These are phyloP conservation scores for Pammene fasciana DNA, from an alignment of 2,888 invertebrate species.

Conservation along the genomic window DNA sequence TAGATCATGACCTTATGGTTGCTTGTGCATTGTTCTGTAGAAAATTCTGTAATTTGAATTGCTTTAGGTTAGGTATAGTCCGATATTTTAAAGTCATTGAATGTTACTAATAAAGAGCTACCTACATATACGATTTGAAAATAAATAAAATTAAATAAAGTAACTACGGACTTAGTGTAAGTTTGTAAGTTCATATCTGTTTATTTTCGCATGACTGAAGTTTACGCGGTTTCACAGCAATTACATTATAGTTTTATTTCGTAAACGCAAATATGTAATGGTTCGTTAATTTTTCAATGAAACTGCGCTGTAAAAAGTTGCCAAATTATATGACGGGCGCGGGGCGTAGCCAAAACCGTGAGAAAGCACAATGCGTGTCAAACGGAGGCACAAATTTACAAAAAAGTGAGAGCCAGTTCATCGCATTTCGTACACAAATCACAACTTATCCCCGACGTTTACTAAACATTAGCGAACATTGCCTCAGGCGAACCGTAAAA, in stretches of 20 bases:
- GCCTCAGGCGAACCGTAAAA: neutral
- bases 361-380: slow-evolving; percentile 53
- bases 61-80: too few species aligned
- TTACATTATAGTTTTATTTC: slow-evolving; percentile 7
- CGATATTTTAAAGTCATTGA: too few species aligned
- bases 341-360: slow-evolving; percentile 52
- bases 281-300: slow-evolving; percentile 38
- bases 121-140: too few species aligned
- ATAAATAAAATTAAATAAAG: too few species aligned
- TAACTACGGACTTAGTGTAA: too few species aligned
- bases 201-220: neutral
- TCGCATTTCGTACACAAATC: slow-evolving; percentile 52
- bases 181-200: too few species aligned
- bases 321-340: slow-evolving; percentile 31
- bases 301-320: slow-evolving; percentile 26
- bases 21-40: too few species aligned
- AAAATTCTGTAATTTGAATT: too few species aligned
- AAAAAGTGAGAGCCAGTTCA: slow-evolving; percentile 67
- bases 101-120: too few species aligned
- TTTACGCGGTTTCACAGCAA: neutral
- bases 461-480: neutral
- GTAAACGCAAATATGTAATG: slow-evolving; percentile 24
- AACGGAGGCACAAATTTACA: slow-evolving; percentile 54
- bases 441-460: slow-evolving; percentile 29
- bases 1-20: too few species aligned